Conservation (phyloP, 2,888 invertebrate species). For the Noctua janthina region DNA sequence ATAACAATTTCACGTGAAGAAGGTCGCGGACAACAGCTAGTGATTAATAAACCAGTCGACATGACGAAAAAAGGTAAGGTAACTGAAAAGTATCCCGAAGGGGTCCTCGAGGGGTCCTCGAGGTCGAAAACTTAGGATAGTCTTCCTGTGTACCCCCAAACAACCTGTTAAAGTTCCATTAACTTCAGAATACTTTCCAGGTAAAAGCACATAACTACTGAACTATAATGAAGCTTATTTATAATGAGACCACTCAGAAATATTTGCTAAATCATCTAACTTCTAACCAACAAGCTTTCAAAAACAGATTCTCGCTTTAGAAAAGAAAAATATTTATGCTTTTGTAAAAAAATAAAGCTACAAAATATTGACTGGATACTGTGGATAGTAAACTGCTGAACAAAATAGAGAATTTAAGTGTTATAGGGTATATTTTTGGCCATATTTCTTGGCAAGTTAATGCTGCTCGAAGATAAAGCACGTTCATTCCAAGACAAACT, state of each 20-base stretch:
- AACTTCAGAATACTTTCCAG: too few relatives aligned
- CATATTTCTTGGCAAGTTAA: constrained; percentile 13
- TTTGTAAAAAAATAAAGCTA: constrained; percentile 1
- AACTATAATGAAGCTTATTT: not conserved
- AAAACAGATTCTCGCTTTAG: not conserved
- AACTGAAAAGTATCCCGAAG: too few relatives aligned
- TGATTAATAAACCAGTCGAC: too few relatives aligned
- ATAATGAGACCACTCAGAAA: not conserved
- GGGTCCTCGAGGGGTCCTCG: too few relatives aligned
- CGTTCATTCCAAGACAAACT: constrained; percentile 16
- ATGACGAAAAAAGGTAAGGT: too few relatives aligned
- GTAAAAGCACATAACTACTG: too few relatives aligned
- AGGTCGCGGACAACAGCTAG: too few relatives aligned
- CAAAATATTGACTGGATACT: constrained; percentile 10
- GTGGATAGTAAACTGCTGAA: constrained; percentile 14
- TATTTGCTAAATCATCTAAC: constrained; percentile 8
- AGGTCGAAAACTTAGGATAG: too few relatives aligned
- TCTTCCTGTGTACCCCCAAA: too few relatives aligned
- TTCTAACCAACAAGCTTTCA: not conserved
- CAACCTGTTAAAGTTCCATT: too few relatives aligned
- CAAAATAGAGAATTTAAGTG: not conserved
- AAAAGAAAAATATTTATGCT: constrained; percentile 7
- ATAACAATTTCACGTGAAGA: too few relatives aligned
- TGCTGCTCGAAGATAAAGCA: constrained; percentile 4
- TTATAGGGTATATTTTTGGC: not conserved